Base-by-base conservation (phyloP, 2,113 vertebrate species). In the Chelonoidis abingdonii region DNA sequence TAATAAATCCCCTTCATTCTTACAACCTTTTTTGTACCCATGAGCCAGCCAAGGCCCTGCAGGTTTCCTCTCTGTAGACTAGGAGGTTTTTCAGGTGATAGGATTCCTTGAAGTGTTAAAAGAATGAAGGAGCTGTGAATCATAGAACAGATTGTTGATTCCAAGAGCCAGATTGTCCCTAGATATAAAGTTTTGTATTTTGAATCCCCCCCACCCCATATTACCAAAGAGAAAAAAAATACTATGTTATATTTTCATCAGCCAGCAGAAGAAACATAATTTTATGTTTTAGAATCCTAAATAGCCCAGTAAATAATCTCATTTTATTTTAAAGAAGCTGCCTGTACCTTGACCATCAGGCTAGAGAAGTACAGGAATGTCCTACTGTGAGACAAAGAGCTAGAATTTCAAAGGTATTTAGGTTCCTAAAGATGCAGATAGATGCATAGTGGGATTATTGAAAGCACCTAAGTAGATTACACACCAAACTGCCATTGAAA, bases 91-190 rank as follows among this genome's bases (percentile, higher is more conserved):
- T 27, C 24, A 22, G 90, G 94, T 86, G 89, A 89, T 31, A 7
- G 3, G 1, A 49, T 88, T 96, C 88, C 90, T 2, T 2, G 50
- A 93, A 62, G 93, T 93, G 86, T 81, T 94, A 93, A 97, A 75
- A 80, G 65, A 95, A 54, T 0, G 52, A 88, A 84, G 80, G 86
- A 90, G 97, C 84, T 0, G 3, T 3, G 1, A 96, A 83, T 0
- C 9, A 93, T 84, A 0, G 1, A 93, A 93, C 94, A 97, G 97
- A 92, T 97, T 97, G 97, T 87, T 95, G 93, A 87, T 93, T 98
- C 97, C 97, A 97, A 97, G 92, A 97, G 95, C 97, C 97, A 96
- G 96, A 97, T 92, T 95, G 94, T 95, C 91, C 93, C 93, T 83
- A 69, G 95, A 92, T 94, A 80, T 88, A 41, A 94, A 97, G 90